Conservation (phyloP, 2,888 invertebrate species). For the Papilio demoleus region DNA sequence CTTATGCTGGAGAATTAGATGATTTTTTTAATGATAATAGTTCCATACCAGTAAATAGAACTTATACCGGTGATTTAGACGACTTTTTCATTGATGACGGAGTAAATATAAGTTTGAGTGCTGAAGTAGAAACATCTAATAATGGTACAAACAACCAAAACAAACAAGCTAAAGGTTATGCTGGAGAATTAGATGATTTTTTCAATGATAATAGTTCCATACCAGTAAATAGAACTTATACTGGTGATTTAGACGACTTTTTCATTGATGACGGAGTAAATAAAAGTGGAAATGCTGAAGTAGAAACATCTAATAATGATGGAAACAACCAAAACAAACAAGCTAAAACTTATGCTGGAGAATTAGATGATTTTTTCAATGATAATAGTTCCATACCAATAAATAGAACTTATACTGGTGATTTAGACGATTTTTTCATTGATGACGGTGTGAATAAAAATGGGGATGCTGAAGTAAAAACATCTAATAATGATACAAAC, state of each 20-base stretch:
- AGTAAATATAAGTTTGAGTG: not conserved
- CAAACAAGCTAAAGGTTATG: not conserved
- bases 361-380: constrained; percentile 6
- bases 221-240: not conserved
- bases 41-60: not conserved
- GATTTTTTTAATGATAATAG: constrained; percentile 3
- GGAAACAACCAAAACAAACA: too few relatives aligned
- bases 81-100: not conserved
- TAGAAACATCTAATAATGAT: not conserved
- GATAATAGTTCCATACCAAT: not conserved
- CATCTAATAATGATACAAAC: too few relatives aligned
- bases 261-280: not conserved
- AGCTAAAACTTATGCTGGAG: not conserved
- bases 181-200: constrained; percentile 9
- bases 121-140: not conserved
- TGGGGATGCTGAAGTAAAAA: too few relatives aligned
- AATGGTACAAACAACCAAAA: not conserved
- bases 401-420: too few relatives aligned
- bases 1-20: not conserved
- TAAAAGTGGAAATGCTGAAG: not conserved
- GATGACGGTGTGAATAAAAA: too few relatives aligned
- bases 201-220: not conserved
- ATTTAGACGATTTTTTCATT: too few relatives aligned
- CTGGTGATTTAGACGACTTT: constrained; percentile 8
- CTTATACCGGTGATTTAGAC: not conserved